Conservation (phyloP, 1,140 invertebrate species). For the Anastatus disparis region DNA sequence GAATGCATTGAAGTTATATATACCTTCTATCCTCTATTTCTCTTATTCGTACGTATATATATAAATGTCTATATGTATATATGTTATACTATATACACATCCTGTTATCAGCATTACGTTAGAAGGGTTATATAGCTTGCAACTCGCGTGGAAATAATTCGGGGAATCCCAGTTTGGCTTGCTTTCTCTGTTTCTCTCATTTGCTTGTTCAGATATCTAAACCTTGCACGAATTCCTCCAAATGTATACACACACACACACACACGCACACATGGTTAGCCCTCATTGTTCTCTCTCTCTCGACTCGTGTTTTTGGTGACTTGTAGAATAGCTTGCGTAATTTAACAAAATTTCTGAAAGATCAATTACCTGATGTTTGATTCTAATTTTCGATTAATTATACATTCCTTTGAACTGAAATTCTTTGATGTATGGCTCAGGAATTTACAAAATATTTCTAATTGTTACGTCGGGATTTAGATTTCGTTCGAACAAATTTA, state of each 20-base stretch:
- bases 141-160: not conserved
- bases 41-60: not conserved
- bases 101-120: not conserved
- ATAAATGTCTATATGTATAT: no score
- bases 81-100: no score
- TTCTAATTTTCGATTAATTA: no score
- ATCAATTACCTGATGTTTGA: constrained; percentile 14
- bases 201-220: no score
- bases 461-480: no score
- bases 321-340: not conserved
- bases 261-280: no score
- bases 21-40: not conserved
- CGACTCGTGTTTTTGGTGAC: no score
- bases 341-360: not conserved
- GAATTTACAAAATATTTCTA: no score
- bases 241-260: not conserved
- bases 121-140: not conserved
- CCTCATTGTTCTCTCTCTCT: not conserved
- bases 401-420: no score
- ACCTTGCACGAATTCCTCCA: constrained; percentile 1
- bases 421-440: no score
- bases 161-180: not conserved
- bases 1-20: no score
- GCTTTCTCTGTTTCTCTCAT: not conserved
- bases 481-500: no score